Evolutionary conservation across 2,888 invertebrate genomes (phyloP).

Genomic region (Atrina japonica): DNA sequence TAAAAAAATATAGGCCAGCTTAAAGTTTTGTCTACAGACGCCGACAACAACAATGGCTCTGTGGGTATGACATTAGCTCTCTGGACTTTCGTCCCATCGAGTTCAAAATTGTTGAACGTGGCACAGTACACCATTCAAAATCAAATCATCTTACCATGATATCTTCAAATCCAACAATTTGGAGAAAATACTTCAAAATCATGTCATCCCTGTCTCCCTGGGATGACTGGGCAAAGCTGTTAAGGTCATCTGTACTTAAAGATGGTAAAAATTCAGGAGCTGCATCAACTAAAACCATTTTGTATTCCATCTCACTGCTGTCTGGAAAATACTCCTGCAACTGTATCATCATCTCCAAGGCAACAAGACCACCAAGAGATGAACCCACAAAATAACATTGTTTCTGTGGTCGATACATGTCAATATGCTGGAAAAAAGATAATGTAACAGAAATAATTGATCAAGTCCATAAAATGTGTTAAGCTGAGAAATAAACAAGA

Average conservation of each 20-base stretch:
- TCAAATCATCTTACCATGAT: too few species aligned
- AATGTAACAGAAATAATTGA: too few species aligned
- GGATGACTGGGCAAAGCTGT: neutral
- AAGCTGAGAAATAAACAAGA: too few species aligned
- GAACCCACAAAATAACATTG: conserved; percentile 95
- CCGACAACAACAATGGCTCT: too few species aligned
- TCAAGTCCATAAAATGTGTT: too few species aligned
- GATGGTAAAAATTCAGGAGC: neutral
- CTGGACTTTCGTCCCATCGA: too few species aligned
- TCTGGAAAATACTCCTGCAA: conserved; percentile 1
- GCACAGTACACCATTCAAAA: too few species aligned
- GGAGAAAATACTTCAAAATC: conserved; percentile 7
- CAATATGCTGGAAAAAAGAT: conserved; percentile 84
- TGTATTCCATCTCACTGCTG: neutral
- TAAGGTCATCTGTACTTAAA: conserved; percentile 2
- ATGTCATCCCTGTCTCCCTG: neutral
- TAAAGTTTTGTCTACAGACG: too few species aligned
- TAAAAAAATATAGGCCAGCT: too few species aligned
- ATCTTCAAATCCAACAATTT: conserved; percentile 4
- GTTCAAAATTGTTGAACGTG: too few species aligned
- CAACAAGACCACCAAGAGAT: conserved; percentile 96
- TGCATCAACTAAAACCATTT: conserved; percentile 28
- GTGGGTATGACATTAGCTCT: too few species aligned
- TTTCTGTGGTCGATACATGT: conserved; percentile 88
- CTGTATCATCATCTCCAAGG: conserved; percentile 90